A percentile compares a stretch with the other conserved stretches of the same genome.
Conservation (phyloP, 2,888 invertebrate species). For the Chrysolina americana region DNA sequence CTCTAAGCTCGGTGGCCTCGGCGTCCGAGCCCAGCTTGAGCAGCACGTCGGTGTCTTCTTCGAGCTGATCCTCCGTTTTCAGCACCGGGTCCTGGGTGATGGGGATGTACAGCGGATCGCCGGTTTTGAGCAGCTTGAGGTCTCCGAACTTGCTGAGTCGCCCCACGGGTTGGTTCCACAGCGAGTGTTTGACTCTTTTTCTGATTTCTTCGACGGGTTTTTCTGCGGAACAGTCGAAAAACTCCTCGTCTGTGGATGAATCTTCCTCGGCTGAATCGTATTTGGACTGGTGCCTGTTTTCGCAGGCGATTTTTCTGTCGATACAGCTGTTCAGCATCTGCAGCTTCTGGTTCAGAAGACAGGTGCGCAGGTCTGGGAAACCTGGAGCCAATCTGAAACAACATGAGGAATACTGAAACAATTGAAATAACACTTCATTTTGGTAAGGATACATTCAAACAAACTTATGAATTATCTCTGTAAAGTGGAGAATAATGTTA, state of each 20-base stretch:
- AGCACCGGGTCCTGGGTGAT: conserved; percentile 94
- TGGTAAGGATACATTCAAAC: too few species aligned
- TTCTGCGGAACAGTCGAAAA: conserved; percentile 84
- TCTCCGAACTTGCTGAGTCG: conserved; percentile 79
- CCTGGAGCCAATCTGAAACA: conserved; percentile 82
- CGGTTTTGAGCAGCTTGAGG: conserved; percentile 77
- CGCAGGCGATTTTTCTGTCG: conserved; percentile 74
- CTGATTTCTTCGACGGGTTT: conserved; percentile 67
- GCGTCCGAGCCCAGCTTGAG: conserved; percentile 89
- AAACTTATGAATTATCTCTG: too few species aligned
- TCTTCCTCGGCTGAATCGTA: conserved; percentile 66
- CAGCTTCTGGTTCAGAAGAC: conserved; percentile 92
- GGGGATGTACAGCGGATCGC: conserved; percentile 84
- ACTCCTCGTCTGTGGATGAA: conserved; percentile 77
- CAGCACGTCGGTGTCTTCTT: conserved; percentile 92
- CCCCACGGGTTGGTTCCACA: conserved; percentile 73
- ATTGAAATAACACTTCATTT: too few species aligned
- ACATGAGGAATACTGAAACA: conserved; percentile 45
- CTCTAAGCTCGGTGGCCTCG: conserved; percentile 86
- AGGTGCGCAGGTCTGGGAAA: conserved; percentile 89
- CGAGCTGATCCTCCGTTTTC: conserved; percentile 96
- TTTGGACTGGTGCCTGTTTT: conserved; percentile 68
- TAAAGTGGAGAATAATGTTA: too few species aligned
- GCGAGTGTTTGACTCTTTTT: conserved; percentile 67
- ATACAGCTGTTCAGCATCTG: conserved; percentile 89